A percentile compares a stretch with the other conserved stretches of the same genome.
These are phyloP conservation scores for Corvus cornix DNA, from an alignment of 2,113 vertebrate species.

Conservation along the genomic window DNA sequence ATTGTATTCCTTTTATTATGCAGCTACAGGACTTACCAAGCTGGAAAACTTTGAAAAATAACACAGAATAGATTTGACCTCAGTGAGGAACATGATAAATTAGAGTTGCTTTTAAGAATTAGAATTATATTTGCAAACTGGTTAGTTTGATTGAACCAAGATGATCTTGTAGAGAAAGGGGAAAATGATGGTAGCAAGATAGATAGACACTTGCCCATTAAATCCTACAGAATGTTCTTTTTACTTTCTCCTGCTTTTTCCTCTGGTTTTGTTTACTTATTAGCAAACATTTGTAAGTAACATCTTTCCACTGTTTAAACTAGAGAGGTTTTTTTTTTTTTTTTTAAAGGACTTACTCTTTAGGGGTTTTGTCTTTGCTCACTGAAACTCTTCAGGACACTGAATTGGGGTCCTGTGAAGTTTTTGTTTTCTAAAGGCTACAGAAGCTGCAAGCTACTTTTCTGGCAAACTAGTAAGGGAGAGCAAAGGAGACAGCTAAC, in stretches of 20 bases:
- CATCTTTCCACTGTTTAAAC: neutral
- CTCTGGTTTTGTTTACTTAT: neutral
- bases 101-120: slow-evolving; percentile 45
- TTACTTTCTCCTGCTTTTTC: neutral
- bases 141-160: slow-evolving; percentile 11
- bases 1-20: slow-evolving; percentile 41
- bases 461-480: neutral
- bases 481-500: neutral
- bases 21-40: neutral
- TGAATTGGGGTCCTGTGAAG: neutral
- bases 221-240: neutral
- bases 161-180: neutral
- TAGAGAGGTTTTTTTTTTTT: neutral
- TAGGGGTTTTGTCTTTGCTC: neutral
- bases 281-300: neutral
- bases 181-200: neutral
- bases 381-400: neutral
- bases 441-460: neutral
- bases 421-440: neutral
- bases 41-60: slow-evolving; percentile 21
- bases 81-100: slow-evolving; percentile 6
- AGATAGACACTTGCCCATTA: neutral
- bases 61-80: slow-evolving; percentile 28
- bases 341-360: neutral
- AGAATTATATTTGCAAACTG: slow-evolving; percentile 29